Base-by-base conservation (phyloP, 2,888 invertebrate species). In the Oithona nana region DNA sequence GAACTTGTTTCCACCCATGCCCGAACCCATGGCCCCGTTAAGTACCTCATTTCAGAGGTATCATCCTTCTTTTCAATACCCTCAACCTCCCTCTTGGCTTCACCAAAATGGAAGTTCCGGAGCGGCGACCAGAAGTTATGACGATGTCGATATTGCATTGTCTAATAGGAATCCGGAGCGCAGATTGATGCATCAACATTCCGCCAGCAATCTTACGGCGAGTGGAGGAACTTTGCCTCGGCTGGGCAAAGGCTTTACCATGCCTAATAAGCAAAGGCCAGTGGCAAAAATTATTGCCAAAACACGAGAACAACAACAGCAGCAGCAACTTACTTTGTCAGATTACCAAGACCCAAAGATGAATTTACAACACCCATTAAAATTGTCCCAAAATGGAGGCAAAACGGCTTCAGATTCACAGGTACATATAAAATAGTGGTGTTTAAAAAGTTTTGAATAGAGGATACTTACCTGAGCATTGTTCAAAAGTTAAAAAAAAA, bases 141-240 rank as follows among this genome's bases (percentile, higher is more conserved):
- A 61, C 30, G 61, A 61, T 31, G 54, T 49, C 6, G 61, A 61
- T 28, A 58, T 58, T 22, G 20, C 29, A 29, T 48, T 26, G 8
- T 16, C 30, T 22, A 29, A 26, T 16, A 29, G 29, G 13, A 20
- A 58, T 20, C 26, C 61, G 16, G 30, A 54, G 6, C 60, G 28
- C n/a, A 48, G 24, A 22, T 54, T 30, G 24, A 28, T n/a, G 22
- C 57, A 57, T 1, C 57, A 57, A 22, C 31, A 57, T 26, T 28
- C 20, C 20, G 63, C 63, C 20, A 63, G 62, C 52, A 63, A 49
- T 24, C 64, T 64, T 48, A 64, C 73, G 68, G 84, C 84, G 68
- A 86, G 86, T 0, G 85, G 86, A 1, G 88, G 89, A 6, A 92
- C 92, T 0, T 73, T 92, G 65, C 89, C 90, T 0, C 80, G 92